Conservation (phyloP, 2,797 vertebrate genomes). For the Bryconaethiops microstoma region DNA sequence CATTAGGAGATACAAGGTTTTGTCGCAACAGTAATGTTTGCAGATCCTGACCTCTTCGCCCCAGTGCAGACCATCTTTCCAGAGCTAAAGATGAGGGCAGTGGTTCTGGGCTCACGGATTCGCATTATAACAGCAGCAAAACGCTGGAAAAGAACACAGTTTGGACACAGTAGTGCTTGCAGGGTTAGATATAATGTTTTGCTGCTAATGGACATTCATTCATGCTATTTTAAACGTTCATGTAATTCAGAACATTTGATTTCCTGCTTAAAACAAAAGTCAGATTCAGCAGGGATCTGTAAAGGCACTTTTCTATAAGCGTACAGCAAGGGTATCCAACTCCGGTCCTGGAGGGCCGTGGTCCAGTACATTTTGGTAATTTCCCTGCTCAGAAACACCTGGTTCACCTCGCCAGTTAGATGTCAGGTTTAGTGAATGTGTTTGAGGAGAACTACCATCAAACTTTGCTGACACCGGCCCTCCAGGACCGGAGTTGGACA, state of each 20-base stretch:
- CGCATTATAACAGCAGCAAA: slow-evolving; percentile 98
- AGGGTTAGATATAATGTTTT: not conserved
- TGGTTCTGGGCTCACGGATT: slow-evolving; percentile 93
- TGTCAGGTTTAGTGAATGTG: no score
- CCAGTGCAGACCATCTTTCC: slow-evolving; percentile 99
- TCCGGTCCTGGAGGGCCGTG: no score
- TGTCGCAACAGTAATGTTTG: not conserved
- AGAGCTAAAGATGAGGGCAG: slow-evolving; percentile 95
- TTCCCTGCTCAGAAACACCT: no score
- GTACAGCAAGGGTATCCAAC: no score
- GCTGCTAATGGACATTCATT: not conserved
- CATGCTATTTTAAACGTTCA: not conserved
- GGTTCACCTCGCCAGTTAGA: no score
- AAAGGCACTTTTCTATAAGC: no score
- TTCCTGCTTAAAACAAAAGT: no score
- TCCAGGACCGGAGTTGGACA: no score
- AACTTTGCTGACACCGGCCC: no score
- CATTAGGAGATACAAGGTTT: not conserved
- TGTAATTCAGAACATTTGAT: not conserved
- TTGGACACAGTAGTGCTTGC: slow-evolving; percentile 1
- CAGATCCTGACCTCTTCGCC: slow-evolving; percentile 86
- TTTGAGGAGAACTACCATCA: no score
- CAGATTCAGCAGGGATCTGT: no score
- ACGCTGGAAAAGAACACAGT: slow-evolving; percentile 75
- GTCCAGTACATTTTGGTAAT: no score